phyloP scores from a whole-genome alignment of 92 coral and sea anemone genomes.

The Blastomussa wellsi region DNA sequence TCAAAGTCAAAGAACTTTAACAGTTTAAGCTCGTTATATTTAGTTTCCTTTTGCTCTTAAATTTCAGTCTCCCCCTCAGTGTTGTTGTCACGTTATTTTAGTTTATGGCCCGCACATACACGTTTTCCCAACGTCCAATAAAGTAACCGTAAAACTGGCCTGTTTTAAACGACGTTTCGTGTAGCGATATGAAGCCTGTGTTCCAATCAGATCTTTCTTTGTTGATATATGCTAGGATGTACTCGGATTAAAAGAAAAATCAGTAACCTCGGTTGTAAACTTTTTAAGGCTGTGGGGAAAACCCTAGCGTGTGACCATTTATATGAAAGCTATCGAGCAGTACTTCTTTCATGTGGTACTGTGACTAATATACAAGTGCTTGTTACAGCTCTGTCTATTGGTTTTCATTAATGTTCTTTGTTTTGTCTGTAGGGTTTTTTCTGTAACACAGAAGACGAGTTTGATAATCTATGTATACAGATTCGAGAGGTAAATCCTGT shows the following conservation, averaged over 20 bases:
- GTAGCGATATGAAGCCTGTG: neutral
- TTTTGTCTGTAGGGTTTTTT: conserved; percentile 80
- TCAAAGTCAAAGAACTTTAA: neutral
- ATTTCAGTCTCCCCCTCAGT: neutral
- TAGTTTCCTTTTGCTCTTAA: neutral
- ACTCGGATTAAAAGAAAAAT: neutral
- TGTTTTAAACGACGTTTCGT: neutral
- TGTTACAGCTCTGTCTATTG: neutral
- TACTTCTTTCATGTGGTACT: no score
- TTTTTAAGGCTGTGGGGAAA: neutral
- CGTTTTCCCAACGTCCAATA: neutral
- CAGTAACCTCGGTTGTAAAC: no score
- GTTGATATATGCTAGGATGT: no score
- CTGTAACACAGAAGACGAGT: conserved; percentile 89
- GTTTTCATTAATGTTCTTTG: neutral
- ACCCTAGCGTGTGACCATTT: neutral
- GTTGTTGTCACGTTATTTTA: neutral
- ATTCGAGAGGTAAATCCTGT: conserved; percentile 63
- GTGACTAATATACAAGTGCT: neutral
- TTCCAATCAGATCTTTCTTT: no score
- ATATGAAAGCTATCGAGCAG: neutral
- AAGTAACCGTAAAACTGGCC: no score
- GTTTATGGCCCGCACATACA: neutral
- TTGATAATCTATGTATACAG: conserved; percentile 84
- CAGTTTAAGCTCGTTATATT: neutral